These are phyloP conservation scores for Nematopogon swammerdamellus DNA, from an alignment of 2,888 invertebrate species.

Conservation along the genomic window DNA sequence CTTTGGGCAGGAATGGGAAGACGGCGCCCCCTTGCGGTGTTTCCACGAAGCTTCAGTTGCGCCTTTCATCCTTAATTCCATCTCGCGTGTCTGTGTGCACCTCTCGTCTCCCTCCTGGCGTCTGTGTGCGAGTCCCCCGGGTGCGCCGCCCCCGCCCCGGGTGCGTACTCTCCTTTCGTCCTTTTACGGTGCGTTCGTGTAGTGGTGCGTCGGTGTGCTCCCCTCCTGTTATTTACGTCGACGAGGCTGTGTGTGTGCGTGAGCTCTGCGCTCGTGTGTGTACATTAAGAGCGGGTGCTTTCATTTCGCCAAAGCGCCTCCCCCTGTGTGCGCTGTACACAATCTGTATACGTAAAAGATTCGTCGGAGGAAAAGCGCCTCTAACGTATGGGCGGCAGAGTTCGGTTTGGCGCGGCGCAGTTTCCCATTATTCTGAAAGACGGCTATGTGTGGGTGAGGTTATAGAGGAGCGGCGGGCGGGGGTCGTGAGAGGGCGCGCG, in stretches of 20 bases:
- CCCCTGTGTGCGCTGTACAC: conserved; percentile 40
- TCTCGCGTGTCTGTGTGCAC: conserved; percentile 39
- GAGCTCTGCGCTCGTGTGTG: conserved; percentile 37
- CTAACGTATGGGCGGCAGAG: background rate
- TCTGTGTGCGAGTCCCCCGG: conserved; percentile 55
- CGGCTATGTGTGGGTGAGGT: no score
- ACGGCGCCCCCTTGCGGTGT: background rate
- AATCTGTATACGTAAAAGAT: background rate
- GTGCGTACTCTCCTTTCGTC: conserved; percentile 30
- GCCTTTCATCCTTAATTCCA: conserved; percentile 31
- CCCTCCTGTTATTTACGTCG: background rate
- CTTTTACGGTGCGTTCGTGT: conserved; percentile 21
- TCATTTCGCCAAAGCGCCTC: conserved; percentile 55
- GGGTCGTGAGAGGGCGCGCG: background rate
- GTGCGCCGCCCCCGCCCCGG: conserved; percentile 35
- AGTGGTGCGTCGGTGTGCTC: no score
- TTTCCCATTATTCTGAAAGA: no score
- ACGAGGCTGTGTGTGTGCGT: conserved; percentile 35
- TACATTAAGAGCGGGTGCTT: conserved; percentile 57
- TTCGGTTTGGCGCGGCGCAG: background rate
- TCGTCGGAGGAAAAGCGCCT: background rate
- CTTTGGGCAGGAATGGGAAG: background rate
- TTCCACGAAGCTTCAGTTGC: conserved; percentile 13
- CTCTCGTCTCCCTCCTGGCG: conserved; percentile 52
- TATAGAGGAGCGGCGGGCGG: no score